A percentile compares a stretch with the other conserved stretches of the same genome.
Conservation (phyloP, 2,888 invertebrate species). For the Drosophila quinaria region DNA sequence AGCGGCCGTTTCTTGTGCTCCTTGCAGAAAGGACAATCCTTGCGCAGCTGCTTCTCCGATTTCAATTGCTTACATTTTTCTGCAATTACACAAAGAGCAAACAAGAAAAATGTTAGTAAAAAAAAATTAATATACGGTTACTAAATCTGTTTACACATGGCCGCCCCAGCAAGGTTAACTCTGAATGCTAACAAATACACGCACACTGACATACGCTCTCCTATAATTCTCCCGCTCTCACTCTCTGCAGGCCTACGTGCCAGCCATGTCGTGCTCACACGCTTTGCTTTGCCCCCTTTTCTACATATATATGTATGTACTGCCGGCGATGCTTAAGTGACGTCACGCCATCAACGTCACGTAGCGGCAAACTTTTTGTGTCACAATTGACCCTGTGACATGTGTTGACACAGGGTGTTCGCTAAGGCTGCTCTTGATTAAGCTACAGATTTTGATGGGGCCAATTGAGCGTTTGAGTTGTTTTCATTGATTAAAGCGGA, state of each 20-base stretch:
- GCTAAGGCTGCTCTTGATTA: constrained; percentile 35
- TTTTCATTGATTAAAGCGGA: constrained; percentile 55
- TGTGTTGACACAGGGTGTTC: constrained; percentile 49
- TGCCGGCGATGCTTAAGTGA: constrained; percentile 31
- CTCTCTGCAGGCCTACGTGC: constrained; percentile 60
- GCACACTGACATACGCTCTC: constrained; percentile 1
- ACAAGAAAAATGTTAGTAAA: constrained; percentile 9
- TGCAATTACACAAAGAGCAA: constrained; percentile 47
- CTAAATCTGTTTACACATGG: constrained; percentile 21
- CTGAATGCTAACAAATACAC: constrained; percentile 10
- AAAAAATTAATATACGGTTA: not conserved
- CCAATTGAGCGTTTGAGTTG: constrained; percentile 45
- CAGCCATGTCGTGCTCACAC: constrained; percentile 27
- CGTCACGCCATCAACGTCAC: constrained; percentile 52
- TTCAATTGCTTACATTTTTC: constrained; percentile 84
- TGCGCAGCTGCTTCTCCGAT: constrained; percentile 83
- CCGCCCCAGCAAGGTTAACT: constrained; percentile 16
- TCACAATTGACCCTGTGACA: constrained; percentile 62
- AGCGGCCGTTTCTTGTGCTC: constrained; percentile 87
- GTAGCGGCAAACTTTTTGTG: constrained; percentile 29
- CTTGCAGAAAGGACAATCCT: constrained; percentile 87
- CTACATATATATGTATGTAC: constrained; percentile 29
- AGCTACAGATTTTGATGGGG: constrained; percentile 21
- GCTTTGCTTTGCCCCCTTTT: constrained; percentile 36
- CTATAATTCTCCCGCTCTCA: constrained; percentile 9